Conservation (phyloP, 2,797 vertebrate species). For the Propithecus deckenii region DNA sequence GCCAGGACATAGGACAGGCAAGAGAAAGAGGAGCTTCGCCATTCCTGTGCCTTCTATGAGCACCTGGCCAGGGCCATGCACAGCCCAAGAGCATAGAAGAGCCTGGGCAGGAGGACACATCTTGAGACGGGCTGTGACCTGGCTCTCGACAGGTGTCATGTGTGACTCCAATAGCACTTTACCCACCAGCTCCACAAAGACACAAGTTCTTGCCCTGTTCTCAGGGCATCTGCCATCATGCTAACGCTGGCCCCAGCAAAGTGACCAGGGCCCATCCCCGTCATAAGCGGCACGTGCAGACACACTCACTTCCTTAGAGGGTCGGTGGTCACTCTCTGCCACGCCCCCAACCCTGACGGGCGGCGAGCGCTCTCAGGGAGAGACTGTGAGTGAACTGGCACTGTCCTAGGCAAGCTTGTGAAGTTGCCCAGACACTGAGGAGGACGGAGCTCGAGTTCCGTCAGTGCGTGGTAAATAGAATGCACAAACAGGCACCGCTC, state of each 20-base stretch:
- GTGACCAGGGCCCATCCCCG: neutral
- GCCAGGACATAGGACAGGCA: neutral
- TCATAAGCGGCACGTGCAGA: rapidly evolving
- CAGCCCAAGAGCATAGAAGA: rapidly evolving
- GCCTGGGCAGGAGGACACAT: rapidly evolving
- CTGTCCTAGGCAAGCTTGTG: neutral
- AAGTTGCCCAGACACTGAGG: neutral
- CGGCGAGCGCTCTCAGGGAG: rapidly evolving
- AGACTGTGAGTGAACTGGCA: rapidly evolving
- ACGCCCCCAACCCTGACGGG: rapidly evolving
- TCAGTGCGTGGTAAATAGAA: neutral
- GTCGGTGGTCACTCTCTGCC: neutral
- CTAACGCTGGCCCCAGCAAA: neutral
- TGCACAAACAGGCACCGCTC: too few relatives aligned
- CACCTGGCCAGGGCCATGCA: neutral
- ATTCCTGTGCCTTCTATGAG: neutral
- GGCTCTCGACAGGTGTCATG: neutral
- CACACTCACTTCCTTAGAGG: neutral
- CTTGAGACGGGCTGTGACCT: neutral
- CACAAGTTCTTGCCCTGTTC: rapidly evolving
- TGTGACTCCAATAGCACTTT: neutral
- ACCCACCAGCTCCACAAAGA: neutral
- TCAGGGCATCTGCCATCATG: neutral
- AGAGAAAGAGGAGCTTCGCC: neutral
- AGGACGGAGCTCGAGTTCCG: neutral